These are phyloP conservation scores for Mesoligia furuncula DNA, from an alignment of 2,888 invertebrate species.

Conservation along the genomic window DNA sequence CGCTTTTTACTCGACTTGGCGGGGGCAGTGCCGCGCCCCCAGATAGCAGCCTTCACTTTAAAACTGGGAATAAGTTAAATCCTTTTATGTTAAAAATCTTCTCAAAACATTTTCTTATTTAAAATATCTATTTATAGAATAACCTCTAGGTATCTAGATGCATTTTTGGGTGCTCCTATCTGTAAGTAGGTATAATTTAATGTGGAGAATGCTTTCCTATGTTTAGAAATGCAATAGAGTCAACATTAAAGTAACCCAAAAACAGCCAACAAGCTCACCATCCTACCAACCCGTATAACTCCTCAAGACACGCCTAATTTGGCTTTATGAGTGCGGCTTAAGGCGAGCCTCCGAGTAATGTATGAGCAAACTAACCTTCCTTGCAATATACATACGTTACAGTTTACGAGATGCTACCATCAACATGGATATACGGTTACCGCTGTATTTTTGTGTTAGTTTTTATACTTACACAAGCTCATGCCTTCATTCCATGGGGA, in stretches of 20 bases:
- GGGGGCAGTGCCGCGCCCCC: no score
- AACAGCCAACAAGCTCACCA: slow-evolving; percentile 30
- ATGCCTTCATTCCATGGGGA: neutral
- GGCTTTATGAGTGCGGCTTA: slow-evolving; percentile 82
- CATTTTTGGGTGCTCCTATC: no score
- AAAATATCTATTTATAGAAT: no score
- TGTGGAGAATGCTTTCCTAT: neutral
- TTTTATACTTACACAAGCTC: slow-evolving; percentile 5
- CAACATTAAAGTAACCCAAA: fast-evolving
- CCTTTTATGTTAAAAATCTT: no score
- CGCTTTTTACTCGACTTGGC: no score
- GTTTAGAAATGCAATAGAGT: neutral
- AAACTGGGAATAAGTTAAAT: no score
- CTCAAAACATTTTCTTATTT: no score
- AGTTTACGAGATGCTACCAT: slow-evolving; percentile 63
- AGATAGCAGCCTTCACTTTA: no score
- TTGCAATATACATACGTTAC: slow-evolving; percentile 70
- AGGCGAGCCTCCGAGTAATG: slow-evolving; percentile 74
- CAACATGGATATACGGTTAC: slow-evolving; percentile 38
- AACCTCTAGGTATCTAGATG: no score
- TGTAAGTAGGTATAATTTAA: neutral
- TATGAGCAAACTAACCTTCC: slow-evolving; percentile 77
- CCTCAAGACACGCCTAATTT: slow-evolving; percentile 82
- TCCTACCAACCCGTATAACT: slow-evolving; percentile 60
- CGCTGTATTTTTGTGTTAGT: slow-evolving; percentile 58